phyloP scores from a whole-genome alignment of 1,140 invertebrate species.

The Drosophila nigrodunni region DNA sequence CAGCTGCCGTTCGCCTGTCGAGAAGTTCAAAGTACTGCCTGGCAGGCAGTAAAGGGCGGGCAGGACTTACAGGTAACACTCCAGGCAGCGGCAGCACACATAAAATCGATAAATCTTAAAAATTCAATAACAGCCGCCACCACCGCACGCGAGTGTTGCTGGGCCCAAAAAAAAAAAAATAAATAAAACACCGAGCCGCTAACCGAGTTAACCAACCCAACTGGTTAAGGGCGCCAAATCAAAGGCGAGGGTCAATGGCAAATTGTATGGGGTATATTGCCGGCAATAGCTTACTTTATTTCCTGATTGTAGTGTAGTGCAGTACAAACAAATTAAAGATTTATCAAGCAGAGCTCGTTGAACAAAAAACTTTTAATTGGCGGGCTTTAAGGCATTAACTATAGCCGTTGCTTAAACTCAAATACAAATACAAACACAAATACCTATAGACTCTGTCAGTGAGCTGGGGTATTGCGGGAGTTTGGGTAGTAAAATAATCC shows the following conservation, averaged over 20 bases:
- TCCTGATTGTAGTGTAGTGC: constrained; percentile 8
- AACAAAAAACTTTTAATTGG: constrained; percentile 73
- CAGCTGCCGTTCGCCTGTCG: constrained; percentile 50
- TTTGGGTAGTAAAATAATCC: constrained; percentile 50
- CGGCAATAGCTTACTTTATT: constrained; percentile 36
- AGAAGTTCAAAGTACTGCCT: constrained; percentile 69
- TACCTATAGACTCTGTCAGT: constrained; percentile 3
- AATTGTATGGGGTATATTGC: constrained; percentile 41
- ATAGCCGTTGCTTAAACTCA: constrained; percentile 30
- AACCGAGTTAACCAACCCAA: constrained; percentile 1
- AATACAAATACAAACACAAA: constrained; percentile 13
- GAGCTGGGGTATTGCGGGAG: neutral
- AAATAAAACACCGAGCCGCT: neutral
- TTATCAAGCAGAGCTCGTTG: constrained; percentile 49
- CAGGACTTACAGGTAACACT: constrained; percentile 16
- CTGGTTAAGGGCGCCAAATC: constrained; percentile 10
- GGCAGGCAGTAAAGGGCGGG: constrained; percentile 23
- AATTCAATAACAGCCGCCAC: constrained; percentile 76
- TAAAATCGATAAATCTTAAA: constrained; percentile 82
- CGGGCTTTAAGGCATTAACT: constrained; percentile 78
- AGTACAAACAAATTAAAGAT: constrained; percentile 60
- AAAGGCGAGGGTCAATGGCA: constrained; percentile 73
- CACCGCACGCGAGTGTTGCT: constrained; percentile 52
- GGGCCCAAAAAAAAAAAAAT: neutral
- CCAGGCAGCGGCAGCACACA: constrained; percentile 42